phyloP scores from a whole-genome alignment of 2,888 invertebrate species.

The Xanthia togata region DNA sequence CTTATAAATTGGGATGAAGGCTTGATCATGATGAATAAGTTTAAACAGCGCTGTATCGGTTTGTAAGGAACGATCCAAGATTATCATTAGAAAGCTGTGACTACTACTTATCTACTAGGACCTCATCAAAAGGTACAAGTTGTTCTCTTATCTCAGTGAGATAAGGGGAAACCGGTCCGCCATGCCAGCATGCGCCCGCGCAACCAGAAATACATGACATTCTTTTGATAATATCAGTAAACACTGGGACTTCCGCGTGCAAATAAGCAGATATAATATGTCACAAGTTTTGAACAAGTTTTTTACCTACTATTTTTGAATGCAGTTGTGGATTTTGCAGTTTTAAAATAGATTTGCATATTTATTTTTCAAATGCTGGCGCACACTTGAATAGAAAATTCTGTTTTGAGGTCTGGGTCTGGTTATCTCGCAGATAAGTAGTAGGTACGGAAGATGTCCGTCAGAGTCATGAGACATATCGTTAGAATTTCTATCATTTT shows the following conservation, averaged over 20 bases:
- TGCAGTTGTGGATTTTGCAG: constrained; percentile 17
- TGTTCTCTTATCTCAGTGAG: constrained; percentile 53
- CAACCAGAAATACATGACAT: constrained; percentile 36
- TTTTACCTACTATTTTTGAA: constrained; percentile 13
- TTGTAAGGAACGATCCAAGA: not conserved
- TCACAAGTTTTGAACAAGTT: constrained; percentile 53
- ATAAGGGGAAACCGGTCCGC: constrained; percentile 58
- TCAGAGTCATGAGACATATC: not conserved
- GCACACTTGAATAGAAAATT: not conserved
- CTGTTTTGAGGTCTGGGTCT: not conserved
- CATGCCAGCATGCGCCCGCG: constrained; percentile 31
- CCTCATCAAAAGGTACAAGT: constrained; percentile 44
- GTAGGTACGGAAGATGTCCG: not conserved
- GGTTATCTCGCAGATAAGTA: not conserved
- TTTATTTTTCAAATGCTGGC: not conserved
- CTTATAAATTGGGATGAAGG: too few species aligned
- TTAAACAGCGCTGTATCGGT: not conserved
- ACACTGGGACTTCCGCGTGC: constrained; percentile 51
- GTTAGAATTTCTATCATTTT: not conserved
- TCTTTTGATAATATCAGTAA: constrained; percentile 53
- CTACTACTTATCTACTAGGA: constrained; percentile 28
- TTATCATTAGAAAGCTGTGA: constrained; percentile 32
- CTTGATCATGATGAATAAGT: not conserved
- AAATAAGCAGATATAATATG: constrained; percentile 38
- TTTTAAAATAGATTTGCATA: constrained; percentile 10